Base-by-base conservation (phyloP, 2,888 invertebrate genomes). In the Anarsia innoxiella region DNA sequence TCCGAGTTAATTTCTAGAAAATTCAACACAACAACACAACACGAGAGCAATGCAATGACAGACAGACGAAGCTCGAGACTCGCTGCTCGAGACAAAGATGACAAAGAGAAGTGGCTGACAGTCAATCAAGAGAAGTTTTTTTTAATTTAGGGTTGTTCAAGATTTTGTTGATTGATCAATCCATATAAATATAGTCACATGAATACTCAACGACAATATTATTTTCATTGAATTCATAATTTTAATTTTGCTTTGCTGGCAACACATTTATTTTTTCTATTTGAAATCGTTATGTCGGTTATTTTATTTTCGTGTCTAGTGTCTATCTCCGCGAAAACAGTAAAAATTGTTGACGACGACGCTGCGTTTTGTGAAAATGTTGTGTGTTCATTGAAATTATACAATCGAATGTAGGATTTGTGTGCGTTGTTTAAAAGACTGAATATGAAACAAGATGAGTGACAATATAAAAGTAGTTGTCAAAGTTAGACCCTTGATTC, bases 381-480 rank as follows among this genome's bases (percentile, higher is more conserved):
- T 37, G 33, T 31, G 11, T 23, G 19, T 41, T 37, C 36, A 26
- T 34, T 6, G 40, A 47, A 45, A 45, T 36, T 23, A 41, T 39
- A 41, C 16, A 40, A 42, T 37, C 34, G 48, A 45, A 47, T 43
- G 39, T 41, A 36, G 25, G 45, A 51, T 41, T 50, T 44, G 37
- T 39, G 40, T 45, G 36, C 44, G 37, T n/a, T 42, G 40, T 41
- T 38, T 8, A 40, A 49, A 12, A 10, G 19, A 41, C 49, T n/a
- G n/a, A n/a, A 48, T 51, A 55, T 55, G 54, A 44, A 47, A 36
- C 34, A 72, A 73, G 57, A 88, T 88, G 88, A 86, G 87, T 59
- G 87, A 88, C 60, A 90, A 88, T 60, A 91, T 93, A 34, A 89
- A 91, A 85, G 93, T 93, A 36, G 91, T 90, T 40, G 90, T 93